A percentile compares a stretch with the other conserved stretches of the same genome.
These are phyloP conservation scores for Coracias cyanogaster DNA, from an alignment of 2,797 vertebrate genomes.

Conservation along the genomic window DNA sequence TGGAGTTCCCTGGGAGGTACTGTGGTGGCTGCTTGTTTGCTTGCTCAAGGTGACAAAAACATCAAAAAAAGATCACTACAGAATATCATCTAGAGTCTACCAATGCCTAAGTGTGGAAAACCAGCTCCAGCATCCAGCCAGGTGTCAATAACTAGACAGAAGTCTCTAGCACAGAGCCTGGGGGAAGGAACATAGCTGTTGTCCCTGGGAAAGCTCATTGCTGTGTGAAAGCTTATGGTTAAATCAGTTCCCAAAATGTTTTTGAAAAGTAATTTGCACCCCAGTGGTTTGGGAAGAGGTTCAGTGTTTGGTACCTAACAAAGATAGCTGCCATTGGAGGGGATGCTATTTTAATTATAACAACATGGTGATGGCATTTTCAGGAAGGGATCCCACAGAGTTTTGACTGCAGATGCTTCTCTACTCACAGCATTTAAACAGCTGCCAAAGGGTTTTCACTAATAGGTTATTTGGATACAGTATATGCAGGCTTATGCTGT, in stretches of 20 bases:
- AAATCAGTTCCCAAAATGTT: slow-evolving; percentile 34
- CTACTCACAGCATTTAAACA: slow-evolving; percentile 56
- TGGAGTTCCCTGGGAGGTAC: not conserved
- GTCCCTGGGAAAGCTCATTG: slow-evolving; percentile 21
- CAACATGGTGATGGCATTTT: slow-evolving; percentile 53
- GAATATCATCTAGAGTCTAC: not conserved
- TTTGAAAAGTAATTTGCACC: slow-evolving; percentile 52
- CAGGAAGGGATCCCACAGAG: slow-evolving; percentile 51
- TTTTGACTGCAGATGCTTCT: slow-evolving; percentile 54
- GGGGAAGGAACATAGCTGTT: not conserved
- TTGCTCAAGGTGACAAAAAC: not conserved
- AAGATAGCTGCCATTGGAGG: slow-evolving; percentile 46
- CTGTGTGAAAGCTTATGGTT: slow-evolving; percentile 8
- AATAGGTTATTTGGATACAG: slow-evolving; percentile 39
- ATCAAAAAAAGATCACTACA: rapidly evolving
- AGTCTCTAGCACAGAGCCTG: not conserved
- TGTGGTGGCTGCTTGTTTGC: not conserved
- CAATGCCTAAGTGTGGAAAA: not conserved
- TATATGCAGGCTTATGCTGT: not conserved
- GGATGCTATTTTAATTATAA: slow-evolving; percentile 64
- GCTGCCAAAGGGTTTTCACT: slow-evolving; percentile 58
- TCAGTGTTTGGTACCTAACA: slow-evolving; percentile 58
- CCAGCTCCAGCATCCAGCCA: not conserved
- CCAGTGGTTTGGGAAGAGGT: slow-evolving; percentile 54
- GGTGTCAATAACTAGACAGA: not conserved